These are phyloP conservation scores for Pachydiplax longipennis DNA, from an alignment of 2,888 invertebrate species.

Conservation along the genomic window DNA sequence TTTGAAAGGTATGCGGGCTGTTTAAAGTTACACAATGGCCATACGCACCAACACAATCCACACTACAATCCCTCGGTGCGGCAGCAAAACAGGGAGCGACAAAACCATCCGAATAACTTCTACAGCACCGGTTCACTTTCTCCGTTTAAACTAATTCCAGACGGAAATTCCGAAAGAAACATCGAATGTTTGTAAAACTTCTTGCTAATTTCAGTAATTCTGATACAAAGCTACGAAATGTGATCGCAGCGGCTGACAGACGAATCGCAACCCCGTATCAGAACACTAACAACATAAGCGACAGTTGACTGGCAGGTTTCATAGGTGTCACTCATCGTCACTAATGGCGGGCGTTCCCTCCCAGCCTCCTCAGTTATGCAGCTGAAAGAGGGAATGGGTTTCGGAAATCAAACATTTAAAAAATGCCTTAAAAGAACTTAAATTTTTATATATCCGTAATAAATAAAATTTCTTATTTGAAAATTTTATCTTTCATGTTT, in stretches of 20 bases:
- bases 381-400: constrained; percentile 45
- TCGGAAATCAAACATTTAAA: constrained; percentile 32
- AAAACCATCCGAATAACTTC: constrained; percentile 40
- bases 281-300: constrained; percentile 48
- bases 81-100: constrained; percentile 33
- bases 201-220: background rate
- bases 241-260: background rate
- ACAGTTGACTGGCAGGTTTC: constrained; percentile 50
- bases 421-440: background rate
- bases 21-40: constrained; percentile 14
- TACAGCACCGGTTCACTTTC: constrained; percentile 32
- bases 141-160: constrained; percentile 11
- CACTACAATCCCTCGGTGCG: background rate
- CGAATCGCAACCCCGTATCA: background rate
- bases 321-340: constrained; percentile 53
- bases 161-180: background rate
- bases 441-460: background rate
- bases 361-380: constrained; percentile 49
- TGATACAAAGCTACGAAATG: constrained; percentile 46
- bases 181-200: background rate
- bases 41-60: constrained; percentile 40
- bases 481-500: background rate
- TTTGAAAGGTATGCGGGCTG: constrained; percentile 27
- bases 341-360: constrained; percentile 51
- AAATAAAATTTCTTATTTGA: background rate